Percentiles rank a stretch among this genome's conserved stretches.
These are phyloP conservation scores for Antheraea yamamai DNA, from an alignment of 2,888 invertebrate species.

Conservation along the genomic window DNA sequence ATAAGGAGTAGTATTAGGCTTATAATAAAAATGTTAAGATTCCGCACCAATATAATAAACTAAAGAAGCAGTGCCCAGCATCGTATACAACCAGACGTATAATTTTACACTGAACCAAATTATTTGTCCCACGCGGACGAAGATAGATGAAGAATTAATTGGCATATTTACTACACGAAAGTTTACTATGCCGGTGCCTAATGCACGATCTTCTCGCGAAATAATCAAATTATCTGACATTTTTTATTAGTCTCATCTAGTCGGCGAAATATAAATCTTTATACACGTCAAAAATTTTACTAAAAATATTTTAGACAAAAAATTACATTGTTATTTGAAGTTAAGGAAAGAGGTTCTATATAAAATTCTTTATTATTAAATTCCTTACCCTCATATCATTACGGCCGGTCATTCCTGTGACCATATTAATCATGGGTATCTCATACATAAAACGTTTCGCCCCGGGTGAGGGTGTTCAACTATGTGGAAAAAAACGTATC, in stretches of 20 bases:
- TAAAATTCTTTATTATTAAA: constrained; percentile 13
- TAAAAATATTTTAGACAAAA: neutral
- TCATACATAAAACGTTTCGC: constrained; percentile 30
- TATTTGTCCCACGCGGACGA: no score
- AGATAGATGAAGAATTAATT: no score
- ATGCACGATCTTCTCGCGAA: neutral
- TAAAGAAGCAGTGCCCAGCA: no score
- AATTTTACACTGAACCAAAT: no score
- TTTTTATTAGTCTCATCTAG: neutral
- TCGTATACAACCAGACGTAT: no score
- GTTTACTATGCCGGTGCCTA: no score
- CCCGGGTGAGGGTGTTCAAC: constrained; percentile 57
- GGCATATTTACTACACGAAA: no score
- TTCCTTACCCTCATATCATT: constrained; percentile 15
- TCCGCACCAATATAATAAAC: no score
- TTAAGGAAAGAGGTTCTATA: constrained; percentile 1
- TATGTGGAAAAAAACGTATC: constrained; percentile 63
- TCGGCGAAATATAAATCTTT: neutral
- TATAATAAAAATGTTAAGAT: no score
- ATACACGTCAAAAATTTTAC: neutral
- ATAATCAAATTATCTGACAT: neutral
- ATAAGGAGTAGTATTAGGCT: no score
- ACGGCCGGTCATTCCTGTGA: constrained; percentile 7
- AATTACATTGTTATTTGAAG: neutral
- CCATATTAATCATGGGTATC: constrained; percentile 14